Conservation (phyloP, 2,888 invertebrate species). For the Phengaris arion region DNA sequence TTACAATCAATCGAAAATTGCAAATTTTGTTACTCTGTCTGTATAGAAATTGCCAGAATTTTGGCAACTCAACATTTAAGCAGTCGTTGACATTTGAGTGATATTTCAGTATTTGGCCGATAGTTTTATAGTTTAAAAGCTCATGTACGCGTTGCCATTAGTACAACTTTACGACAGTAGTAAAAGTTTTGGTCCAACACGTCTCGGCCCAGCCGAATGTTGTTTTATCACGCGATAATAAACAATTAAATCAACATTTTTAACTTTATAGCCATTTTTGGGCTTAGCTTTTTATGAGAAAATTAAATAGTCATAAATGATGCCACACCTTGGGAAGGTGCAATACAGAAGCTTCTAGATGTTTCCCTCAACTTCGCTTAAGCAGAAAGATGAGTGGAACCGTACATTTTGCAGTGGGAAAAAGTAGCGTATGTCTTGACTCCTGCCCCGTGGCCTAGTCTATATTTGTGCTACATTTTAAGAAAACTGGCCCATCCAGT, state of each 20-base stretch:
- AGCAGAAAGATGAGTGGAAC: background rate
- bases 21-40: no score
- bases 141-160: constrained; percentile 7
- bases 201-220: background rate
- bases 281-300: constrained; percentile 8
- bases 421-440: no score
- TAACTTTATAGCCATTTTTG: constrained; percentile 8
- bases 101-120: background rate
- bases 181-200: constrained; percentile 22
- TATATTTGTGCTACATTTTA: background rate
- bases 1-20: no score
- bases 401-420: no score
- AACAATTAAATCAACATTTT: constrained; percentile 19
- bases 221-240: constrained; percentile 21
- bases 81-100: background rate
- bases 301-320: constrained; percentile 1
- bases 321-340: constrained; percentile 9
- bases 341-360: background rate
- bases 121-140: constrained; percentile 12
- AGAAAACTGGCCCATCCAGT: background rate
- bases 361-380: no score
- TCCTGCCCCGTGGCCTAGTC: no score
- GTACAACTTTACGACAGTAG: constrained; percentile 1
- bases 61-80: no score
- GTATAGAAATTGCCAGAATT: no score